A percentile compares a stretch with the other conserved stretches of the same genome.
Conservation (phyloP, 2,797 vertebrate genomes). For the Lerista edwardsae region DNA sequence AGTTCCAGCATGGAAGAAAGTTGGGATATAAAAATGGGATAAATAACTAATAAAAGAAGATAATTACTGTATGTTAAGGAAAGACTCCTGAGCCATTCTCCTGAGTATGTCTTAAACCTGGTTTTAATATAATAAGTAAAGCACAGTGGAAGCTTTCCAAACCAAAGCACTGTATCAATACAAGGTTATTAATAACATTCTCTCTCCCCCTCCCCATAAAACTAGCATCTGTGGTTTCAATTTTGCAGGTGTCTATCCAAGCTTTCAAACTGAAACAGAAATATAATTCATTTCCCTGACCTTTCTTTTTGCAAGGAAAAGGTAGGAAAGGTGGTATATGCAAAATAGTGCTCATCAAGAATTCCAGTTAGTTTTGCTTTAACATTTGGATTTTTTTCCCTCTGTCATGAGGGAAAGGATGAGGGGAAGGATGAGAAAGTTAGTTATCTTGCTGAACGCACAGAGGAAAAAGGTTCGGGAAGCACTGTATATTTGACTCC, state of each 20-base stretch:
- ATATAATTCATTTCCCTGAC: background rate
- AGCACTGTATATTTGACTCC: background rate
- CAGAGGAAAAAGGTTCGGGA: too few species aligned
- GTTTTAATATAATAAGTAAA: conserved; percentile 1
- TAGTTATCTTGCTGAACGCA: background rate
- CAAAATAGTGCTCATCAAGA: background rate
- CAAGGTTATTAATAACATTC: conserved; percentile 3
- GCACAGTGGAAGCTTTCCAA: background rate
- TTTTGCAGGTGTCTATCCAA: conserved; percentile 6
- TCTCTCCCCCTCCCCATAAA: background rate
- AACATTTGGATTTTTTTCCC: background rate
- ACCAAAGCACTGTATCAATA: conserved; percentile 9
- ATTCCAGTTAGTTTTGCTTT: background rate
- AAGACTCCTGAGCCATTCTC: background rate
- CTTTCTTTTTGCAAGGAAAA: background rate
- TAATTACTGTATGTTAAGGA: background rate
- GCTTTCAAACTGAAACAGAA: conserved; percentile 4
- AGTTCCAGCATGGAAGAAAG: too few species aligned
- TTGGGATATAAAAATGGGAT: too few species aligned
- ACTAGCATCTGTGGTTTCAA: background rate
- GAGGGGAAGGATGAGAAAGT: background rate
- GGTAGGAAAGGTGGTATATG: background rate
- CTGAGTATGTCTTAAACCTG: background rate
- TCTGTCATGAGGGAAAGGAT: too few species aligned
- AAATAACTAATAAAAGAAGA: background rate